Conservation (phyloP, 2,113 vertebrate species). For the Microtus montanus region DNA sequence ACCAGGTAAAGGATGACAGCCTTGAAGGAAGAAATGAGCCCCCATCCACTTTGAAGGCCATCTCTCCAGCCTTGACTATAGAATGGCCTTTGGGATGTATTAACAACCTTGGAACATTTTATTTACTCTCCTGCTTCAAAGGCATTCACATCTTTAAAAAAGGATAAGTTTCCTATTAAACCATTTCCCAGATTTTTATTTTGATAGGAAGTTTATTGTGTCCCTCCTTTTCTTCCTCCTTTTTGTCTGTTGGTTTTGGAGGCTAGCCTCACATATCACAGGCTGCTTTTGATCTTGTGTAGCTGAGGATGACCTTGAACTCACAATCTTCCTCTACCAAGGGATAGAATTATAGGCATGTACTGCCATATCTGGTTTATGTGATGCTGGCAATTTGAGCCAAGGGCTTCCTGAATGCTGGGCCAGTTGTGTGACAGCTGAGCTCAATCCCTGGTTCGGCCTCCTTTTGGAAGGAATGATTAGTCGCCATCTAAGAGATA, state of each 20-base stretch:
- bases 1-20: not conserved
- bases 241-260: not conserved
- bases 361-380: not conserved
- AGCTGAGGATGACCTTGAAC: not conserved
- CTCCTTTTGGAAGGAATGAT: constrained; percentile 22
- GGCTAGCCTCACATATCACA: not conserved
- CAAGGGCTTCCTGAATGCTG: not conserved
- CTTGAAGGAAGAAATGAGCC: not conserved
- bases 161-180: not conserved
- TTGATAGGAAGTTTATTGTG: not conserved
- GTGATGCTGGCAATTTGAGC: not conserved
- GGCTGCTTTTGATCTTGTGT: not conserved
- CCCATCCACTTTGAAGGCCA: too few relatives aligned
- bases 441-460: not conserved
- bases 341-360: not conserved
- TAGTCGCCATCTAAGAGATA: not conserved
- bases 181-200: not conserved
- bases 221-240: not conserved
- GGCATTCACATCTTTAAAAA: not conserved
- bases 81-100: not conserved
- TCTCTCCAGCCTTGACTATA: not conserved
- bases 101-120: not conserved
- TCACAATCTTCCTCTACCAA: too few relatives aligned
- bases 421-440: too few relatives aligned
- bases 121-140: not conserved